These are phyloP conservation scores for Catotricha subobsoleta DNA, from an alignment of 2,888 invertebrate species.

Conservation along the genomic window DNA sequence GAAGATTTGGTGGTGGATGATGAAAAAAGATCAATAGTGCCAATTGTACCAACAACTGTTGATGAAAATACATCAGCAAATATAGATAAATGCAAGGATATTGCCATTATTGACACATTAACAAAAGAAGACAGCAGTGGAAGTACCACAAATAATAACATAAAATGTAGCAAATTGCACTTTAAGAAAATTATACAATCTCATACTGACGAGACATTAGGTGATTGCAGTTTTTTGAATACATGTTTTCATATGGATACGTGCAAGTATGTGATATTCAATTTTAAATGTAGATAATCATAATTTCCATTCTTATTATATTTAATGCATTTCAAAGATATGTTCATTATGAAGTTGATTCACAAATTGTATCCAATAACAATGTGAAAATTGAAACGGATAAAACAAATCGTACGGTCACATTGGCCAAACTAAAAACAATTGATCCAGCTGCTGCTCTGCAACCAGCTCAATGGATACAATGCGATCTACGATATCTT, in stretches of 20 bases:
- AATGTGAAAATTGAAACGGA: slow-evolving; percentile 9
- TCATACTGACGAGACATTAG: slow-evolving; percentile 86
- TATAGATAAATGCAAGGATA: neutral
- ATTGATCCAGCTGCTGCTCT: slow-evolving; percentile 40
- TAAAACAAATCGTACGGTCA: slow-evolving; percentile 11
- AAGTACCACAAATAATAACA: neutral
- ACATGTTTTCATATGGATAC: slow-evolving; percentile 99
- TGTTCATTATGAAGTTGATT: slow-evolving; percentile 94
- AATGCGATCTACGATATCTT: slow-evolving; percentile 67
- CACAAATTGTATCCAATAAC: slow-evolving; percentile 24
- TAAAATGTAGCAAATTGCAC: slow-evolving; percentile 69
- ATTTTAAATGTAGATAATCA: too few relatives aligned
- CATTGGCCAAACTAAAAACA: slow-evolving; percentile 18
- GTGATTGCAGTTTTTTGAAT: slow-evolving; percentile 94
- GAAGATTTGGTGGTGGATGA: slow-evolving; percentile 21
- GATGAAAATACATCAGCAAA: neutral
- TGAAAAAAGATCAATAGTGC: slow-evolving; percentile 7
- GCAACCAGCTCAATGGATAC: slow-evolving; percentile 90
- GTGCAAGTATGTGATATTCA: slow-evolving; percentile 50
- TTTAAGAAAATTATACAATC: slow-evolving; percentile 92
- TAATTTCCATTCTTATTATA: too few relatives aligned
- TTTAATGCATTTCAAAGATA: slow-evolving; percentile 41
- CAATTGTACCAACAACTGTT: neutral
- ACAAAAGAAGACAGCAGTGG: neutral
- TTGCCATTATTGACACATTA: neutral